A percentile compares a stretch with the other conserved stretches of the same genome.
Evolutionary conservation across 1,140 invertebrate genomes (phyloP).

Genomic region (Drosophila littoralis): DNA sequence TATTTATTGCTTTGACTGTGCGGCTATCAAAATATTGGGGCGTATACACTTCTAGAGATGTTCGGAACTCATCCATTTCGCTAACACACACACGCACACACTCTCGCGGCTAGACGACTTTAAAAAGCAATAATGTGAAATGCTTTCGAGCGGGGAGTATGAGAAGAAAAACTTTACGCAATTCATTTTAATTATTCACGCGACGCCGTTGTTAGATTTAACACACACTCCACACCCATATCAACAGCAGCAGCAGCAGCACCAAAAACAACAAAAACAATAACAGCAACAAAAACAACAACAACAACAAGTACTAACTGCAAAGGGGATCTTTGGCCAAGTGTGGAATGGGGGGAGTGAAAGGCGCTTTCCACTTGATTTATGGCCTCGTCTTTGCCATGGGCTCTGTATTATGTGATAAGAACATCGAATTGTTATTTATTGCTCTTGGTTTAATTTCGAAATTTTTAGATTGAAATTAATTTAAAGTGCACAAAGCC

Average conservation of each 20-base stretch:
- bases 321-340: conserved; percentile 12
- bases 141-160: conserved; percentile 23
- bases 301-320: conserved; percentile 1
- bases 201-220: conserved; percentile 64
- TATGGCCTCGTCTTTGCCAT: conserved; percentile 56
- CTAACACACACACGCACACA: conserved; percentile 5
- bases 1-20: conserved; percentile 71
- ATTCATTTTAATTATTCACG: conserved; percentile 83
- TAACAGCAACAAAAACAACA: conserved; percentile 8
- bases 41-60: conserved; percentile 21
- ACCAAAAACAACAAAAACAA: conserved; percentile 6
- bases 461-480: conserved; percentile 56
- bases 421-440: conserved; percentile 82
- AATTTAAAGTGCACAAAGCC: conserved; percentile 36
- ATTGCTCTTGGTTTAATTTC: conserved; percentile 62
- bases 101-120: conserved; percentile 45
- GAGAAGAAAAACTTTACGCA: conserved; percentile 48
- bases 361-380: conserved; percentile 71
- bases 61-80: conserved; percentile 16
- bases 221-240: conserved; percentile 50
- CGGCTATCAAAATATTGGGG: conserved; percentile 68
- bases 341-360: neutral
- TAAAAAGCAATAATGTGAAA: conserved; percentile 72
- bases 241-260: conserved; percentile 28
- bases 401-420: conserved; percentile 67